Base-by-base conservation (phyloP, 2,113 vertebrate genomes). In the Scopus umbretta region DNA sequence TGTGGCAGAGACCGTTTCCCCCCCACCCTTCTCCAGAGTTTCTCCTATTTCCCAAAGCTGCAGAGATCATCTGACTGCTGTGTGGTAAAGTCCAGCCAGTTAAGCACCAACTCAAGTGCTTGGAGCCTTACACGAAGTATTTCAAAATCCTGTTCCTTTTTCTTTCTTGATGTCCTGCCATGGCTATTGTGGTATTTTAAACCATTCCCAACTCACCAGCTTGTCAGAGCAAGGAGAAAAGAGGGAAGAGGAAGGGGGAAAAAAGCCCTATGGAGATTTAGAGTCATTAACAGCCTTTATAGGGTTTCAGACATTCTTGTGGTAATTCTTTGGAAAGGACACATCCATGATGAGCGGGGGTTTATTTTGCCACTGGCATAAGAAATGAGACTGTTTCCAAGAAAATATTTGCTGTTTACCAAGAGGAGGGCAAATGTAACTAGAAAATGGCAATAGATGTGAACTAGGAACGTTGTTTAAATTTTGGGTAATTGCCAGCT, bases 111-210 rank as follows among this genome's bases (percentile, higher is more conserved):
- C 88, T 95, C 82, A 58, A 95, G 86, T 58, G 59, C 90, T 96
- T 89, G 89, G 82, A 92, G 72, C 52, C 66, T 95, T 86, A 59
- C 72, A 81, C 66, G 59, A 80, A 93, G 43, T 93, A 97, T 97
- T 96, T 96, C 95, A 97, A 96, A 96, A 95, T 36, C 30, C 90
- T 72, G 80, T 75, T 96, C 62, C 66, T 95, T 92, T 92, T 96
- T 94, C 92, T 97, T 94, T 95, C 92, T 96, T 97, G 92, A 89
- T 96, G 92, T 97, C 85, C 97, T 97, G 95, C 96, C 97, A 97
- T 85, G 75, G 93, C 56, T 95, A 80, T 93, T 97, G 94, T 94
- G 94, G 87, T 95, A 96, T 97, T 96, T 94, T 89, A 97, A 83
- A 71, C 96, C 92, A 94, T 81, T 97, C 70, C 96, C 96, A 97